Percentiles rank a stretch among this genome's conserved stretches.
Evolutionary conservation across 2,797 vertebrate genomes (phyloP).

Genomic region (Phyllotis vaccarum): DNA sequence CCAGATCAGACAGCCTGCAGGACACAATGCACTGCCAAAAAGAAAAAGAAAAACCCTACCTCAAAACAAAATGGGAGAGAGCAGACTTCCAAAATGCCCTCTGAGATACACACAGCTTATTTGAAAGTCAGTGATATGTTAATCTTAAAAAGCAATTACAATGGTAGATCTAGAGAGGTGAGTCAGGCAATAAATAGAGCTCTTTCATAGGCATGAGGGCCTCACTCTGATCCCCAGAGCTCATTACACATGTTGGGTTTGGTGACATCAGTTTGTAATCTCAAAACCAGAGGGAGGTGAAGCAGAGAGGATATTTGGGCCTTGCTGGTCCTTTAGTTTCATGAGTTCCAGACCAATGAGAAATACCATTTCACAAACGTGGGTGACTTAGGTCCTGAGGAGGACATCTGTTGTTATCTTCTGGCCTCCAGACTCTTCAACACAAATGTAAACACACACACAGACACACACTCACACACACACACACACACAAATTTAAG

Average conservation of each 20-base stretch:
- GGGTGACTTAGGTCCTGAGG: not conserved
- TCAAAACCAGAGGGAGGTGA: not conserved
- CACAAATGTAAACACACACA: not conserved
- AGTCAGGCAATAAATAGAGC: not conserved
- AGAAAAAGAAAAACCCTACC: not conserved
- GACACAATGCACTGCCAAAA: not conserved
- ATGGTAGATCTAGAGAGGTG: not conserved
- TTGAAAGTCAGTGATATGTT: not conserved
- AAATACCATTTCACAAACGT: not conserved
- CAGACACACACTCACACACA: not conserved
- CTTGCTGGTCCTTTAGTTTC: not conserved
- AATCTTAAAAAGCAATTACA: not conserved
- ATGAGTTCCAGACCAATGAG: not conserved
- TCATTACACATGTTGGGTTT: not conserved
- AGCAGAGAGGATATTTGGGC: not conserved
- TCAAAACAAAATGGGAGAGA: not conserved
- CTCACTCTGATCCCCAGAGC: not conserved
- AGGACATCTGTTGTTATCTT: not conserved
- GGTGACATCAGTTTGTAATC: not conserved
- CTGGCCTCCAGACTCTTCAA: not conserved
- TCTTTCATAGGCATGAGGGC: not conserved
- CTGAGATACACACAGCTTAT: not conserved
- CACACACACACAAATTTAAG: not conserved
- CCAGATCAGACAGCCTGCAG: too few relatives aligned
- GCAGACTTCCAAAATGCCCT: not conserved